Percentiles rank a stretch among this genome's conserved stretches.
These are phyloP conservation scores for Chloebia gouldiae DNA, from an alignment of 2,113 vertebrate species.

Conservation along the genomic window DNA sequence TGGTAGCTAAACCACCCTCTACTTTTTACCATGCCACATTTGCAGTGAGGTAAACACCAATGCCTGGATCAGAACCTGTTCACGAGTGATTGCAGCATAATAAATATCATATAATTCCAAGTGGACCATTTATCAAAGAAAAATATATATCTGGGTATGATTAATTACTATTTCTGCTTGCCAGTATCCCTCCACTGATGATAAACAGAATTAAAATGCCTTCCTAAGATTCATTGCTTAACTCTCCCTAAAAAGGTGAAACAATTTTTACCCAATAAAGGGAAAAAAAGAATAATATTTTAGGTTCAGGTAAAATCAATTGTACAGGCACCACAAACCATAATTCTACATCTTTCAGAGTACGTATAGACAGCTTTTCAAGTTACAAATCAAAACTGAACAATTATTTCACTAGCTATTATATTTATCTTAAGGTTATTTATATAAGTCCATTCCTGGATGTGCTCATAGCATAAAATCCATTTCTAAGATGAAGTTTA, in stretches of 20 bases:
- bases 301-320: background rate
- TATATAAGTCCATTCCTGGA: background rate
- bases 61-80: background rate
- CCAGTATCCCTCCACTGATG: background rate
- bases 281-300: background rate
- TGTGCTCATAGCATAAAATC: background rate
- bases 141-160: background rate
- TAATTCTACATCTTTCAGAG: background rate
- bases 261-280: background rate
- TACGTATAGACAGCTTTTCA: background rate
- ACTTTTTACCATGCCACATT: background rate
- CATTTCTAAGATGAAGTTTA: background rate
- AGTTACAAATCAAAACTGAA: background rate
- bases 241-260: background rate
- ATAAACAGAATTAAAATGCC: background rate
- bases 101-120: background rate
- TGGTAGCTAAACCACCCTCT: rapidly evolving
- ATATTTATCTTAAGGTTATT: background rate
- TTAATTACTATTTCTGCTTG: background rate
- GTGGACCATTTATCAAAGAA: background rate
- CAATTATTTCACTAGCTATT: background rate
- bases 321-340: rapidly evolving
- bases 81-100: background rate
- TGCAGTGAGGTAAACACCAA: background rate
- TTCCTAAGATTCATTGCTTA: background rate